Base-by-base conservation (phyloP, 1,140 invertebrate genomes). In the Atta colombica region DNA sequence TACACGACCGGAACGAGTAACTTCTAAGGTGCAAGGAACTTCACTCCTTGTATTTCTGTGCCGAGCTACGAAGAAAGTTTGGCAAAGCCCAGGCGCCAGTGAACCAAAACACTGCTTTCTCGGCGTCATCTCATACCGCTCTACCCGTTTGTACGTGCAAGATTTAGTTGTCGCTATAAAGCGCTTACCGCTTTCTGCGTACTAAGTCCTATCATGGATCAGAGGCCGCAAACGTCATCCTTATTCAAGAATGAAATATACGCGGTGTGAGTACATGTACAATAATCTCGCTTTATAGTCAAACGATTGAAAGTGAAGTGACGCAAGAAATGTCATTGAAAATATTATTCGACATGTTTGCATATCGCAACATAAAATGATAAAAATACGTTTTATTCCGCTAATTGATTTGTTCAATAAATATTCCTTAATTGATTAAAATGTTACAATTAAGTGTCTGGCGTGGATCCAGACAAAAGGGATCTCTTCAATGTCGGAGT, bases 81-180 rank as follows among this genome's bases (percentile, higher is more conserved):
- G 25, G 68, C 51, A 66, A 89, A 89, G 88, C 71, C 4, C 61
- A 10, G 55, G 55, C 55, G 28, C 55, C 16, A 49, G 60, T 77
- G 58, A 71, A 25, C 61, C 71, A 74, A 66, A 80, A 49, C 66
- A 49, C 35, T 87, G 16, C 66, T 45, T 53, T 65, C 72, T 35
- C 63, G 25, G 10, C 66, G 35, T 72, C 69, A 28, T 66, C 65
- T 61, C 45, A 55, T 68, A 65, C 53, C 61, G 53, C 45, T n/a
- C 55, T 16, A 53, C 69, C 35, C 28, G 45, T 45, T 81, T 80
- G 66, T 82, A 77, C 39, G 60, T 77, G 60, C 75, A 81, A 78
- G 77, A 65, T 91, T 90, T 81, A 86, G 39, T 85, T 80, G 77
- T 80, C 55, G n/a, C 55, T 71, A 80, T 82, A 82, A 90, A 88